Evolutionary conservation across 2,113 vertebrate genomes (phyloP), one percentile per base, ranked within the genome.

Genomic region (Nannobrachium achirus): DNA sequence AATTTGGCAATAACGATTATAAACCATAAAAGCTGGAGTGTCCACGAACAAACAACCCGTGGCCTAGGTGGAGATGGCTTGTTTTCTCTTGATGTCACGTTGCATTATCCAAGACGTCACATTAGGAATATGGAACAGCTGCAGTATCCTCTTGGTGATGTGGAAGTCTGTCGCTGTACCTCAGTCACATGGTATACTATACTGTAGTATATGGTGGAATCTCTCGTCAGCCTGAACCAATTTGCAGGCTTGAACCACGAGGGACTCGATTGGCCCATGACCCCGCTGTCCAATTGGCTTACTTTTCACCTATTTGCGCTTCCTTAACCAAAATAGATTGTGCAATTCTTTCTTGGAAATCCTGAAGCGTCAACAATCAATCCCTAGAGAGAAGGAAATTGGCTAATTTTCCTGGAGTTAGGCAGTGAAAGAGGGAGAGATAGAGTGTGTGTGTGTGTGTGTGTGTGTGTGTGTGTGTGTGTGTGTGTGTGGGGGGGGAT

Each of bases 211-310:
- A 56, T 42, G 46, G 49, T 55, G 16, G 52, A 74, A 60, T 33
- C 53, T 74, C 39, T 6, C 56, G 14, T 56, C 76, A 18, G 48
- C 9, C 16, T 44, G 64, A 75, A 66, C 48, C 46, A 16, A 63
- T 66, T 71, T 55, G 15, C 53, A 63, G 40, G 69, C 63, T 52
- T 60, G 58, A 73, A 63, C 55, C 67, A 15, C 52, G 19, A 64
- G 68, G 50, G 63, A 69, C 52, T 61, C 41, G 18, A 70, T 58
- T 57, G 49, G 7, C 46, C 41, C 8, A 18, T 53, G 4, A 11
- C 46, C 13, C 20, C 19, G 0, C n/a, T 41, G 56, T 72, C 75
- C 73, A 83, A 61, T 68, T 85, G 78, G 65, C 56, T 69, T 53
- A 11, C 2, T 39, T 73, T 60, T 53, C 41, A 38, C 50, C 39